Base-by-base conservation (phyloP, 2,888 invertebrate species). In the Sarcophaga caerulescens region DNA sequence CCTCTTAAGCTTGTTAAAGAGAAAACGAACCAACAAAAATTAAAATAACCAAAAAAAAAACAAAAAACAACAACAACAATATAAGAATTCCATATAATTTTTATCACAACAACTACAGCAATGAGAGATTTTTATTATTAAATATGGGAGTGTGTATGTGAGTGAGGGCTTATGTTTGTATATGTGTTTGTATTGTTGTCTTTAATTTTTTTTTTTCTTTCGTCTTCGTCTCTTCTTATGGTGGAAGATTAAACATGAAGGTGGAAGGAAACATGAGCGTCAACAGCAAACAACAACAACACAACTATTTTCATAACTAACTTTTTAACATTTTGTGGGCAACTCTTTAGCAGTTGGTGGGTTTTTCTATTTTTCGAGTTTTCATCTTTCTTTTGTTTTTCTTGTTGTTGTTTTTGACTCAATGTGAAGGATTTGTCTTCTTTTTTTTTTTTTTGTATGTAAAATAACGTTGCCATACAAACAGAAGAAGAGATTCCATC, bases 241-340 rank as follows among this genome's bases (percentile, higher is more conserved):
- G 21, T 52, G 12, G 17, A 14, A 52, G 52, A 52, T 12, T 14
- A 52, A 52, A 47, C 2, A n/a, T n/a, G n/a, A n/a, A n/a, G n/a
- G n/a, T n/a, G n/a, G n/a, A 17, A 14, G 17, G 17, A 10, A 52
- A 17, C 14, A 52, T 14, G 3, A 52, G 17, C 52, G 1, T 1
- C 52, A 52, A 52, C 12, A 83, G 45, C 79, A 76, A n/a, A n/a
- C n/a, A n/a, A n/a, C n/a, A n/a, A n/a, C n/a, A n/a, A n/a, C n/a
- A 83, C 75, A 85, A 83, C 82, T 83, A 85, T 85, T 85, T 85
- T 76, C 85, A 85, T 79, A 83, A 80, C 82, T 71, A 85, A 85
- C 76, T 85, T 85, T 85, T 85, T 85, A 83, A 59, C 82, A 85
- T 76, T 83, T 85, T 85, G 82, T 73, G 85, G 82, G 82, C 71